phyloP scores from a whole-genome alignment of 2,888 invertebrate species.

The Acanthopleura granulata region DNA sequence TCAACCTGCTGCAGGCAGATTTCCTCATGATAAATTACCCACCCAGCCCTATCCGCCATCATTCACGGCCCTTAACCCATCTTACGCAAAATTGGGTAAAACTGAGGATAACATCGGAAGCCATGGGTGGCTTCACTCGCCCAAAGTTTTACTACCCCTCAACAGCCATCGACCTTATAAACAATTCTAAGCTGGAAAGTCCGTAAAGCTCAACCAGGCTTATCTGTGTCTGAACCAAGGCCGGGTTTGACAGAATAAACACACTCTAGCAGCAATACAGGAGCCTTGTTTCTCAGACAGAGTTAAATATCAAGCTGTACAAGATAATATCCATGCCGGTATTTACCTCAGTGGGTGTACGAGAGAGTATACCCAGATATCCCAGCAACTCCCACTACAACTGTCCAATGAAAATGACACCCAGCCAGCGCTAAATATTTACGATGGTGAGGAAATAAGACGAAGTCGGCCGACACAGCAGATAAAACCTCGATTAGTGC shows the following conservation, averaged over 20 bases:
- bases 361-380: neutral
- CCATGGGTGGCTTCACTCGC: too few relatives aligned
- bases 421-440: slow-evolving; percentile 8
- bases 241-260: neutral
- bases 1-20: too few relatives aligned
- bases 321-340: neutral
- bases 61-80: too few relatives aligned
- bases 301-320: neutral
- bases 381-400: neutral
- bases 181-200: neutral
- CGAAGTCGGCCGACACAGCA: neutral
- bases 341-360: slow-evolving; percentile 1
- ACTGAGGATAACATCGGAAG: too few relatives aligned
- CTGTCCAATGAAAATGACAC: neutral
- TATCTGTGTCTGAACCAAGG: neutral
- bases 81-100: too few relatives aligned
- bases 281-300: neutral
- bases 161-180: neutral
- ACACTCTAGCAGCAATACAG: neutral
- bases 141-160: too few relatives aligned
- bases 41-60: too few relatives aligned
- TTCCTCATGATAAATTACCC: too few relatives aligned
- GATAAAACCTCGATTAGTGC: neutral
- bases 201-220: neutral
- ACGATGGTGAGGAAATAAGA: neutral